These are phyloP conservation scores for Desmodus rotundus DNA, from an alignment of 2,113 vertebrate species.

Conservation along the genomic window DNA sequence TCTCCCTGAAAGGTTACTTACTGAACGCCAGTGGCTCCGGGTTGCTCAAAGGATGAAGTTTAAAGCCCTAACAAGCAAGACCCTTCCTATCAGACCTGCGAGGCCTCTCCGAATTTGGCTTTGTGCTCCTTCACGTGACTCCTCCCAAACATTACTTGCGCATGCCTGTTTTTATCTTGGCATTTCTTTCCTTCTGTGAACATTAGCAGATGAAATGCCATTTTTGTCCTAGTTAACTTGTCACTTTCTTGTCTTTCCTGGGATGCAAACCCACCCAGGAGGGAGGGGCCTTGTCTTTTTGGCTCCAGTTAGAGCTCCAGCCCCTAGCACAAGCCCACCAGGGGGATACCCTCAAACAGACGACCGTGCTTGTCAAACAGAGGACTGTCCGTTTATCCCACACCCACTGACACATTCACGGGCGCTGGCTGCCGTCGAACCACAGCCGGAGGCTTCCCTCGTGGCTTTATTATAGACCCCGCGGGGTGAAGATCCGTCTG, in stretches of 20 bases:
- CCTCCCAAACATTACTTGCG: not conserved
- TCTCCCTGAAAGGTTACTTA: not conserved
- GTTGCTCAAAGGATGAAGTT: not conserved
- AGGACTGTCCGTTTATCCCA: not conserved
- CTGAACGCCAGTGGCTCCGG: fast-evolving
- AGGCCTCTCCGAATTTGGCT: not conserved
- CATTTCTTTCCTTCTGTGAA: not conserved
- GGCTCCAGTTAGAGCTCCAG: not conserved
- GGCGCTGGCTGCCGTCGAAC: not conserved
- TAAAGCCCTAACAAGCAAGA: not conserved
- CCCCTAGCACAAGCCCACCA: not conserved
- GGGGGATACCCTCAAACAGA: not conserved
- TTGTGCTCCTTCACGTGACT: not conserved
- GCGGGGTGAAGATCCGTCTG: fast-evolving
- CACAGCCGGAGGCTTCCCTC: not conserved
- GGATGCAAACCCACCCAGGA: not conserved
- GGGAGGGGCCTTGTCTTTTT: not conserved
- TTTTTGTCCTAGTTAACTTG: not conserved
- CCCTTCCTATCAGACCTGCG: not conserved
- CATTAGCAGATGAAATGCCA: not conserved
- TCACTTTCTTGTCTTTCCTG: not conserved
- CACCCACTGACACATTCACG: fast-evolving
- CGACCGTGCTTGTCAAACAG: not conserved
- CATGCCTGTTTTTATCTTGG: not conserved
- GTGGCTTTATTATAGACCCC: not conserved